Percentiles rank a stretch among this genome's conserved stretches.
These are phyloP conservation scores for Bos javanicus DNA, from an alignment of 2,113 vertebrate species.

Conservation along the genomic window DNA sequence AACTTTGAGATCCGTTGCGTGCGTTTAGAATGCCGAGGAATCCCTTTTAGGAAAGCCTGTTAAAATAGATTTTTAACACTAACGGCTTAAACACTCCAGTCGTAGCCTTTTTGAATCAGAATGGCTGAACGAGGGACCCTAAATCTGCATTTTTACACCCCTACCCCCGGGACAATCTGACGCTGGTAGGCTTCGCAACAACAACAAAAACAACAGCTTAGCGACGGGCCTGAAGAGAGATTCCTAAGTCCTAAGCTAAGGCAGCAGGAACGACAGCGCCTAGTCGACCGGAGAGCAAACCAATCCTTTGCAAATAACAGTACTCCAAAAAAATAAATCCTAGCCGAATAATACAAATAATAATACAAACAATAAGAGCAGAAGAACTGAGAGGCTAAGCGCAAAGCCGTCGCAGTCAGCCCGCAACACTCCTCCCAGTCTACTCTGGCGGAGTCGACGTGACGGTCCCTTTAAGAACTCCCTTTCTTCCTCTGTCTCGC, in stretches of 20 bases:
- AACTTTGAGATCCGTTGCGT: neutral
- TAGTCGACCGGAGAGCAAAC: neutral
- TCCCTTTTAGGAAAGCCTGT: neutral
- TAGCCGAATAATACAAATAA: neutral
- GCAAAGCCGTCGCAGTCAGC: neutral
- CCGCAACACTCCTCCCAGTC: rapidly evolving
- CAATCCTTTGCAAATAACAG: conserved; percentile 8
- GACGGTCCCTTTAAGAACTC: conserved; percentile 65
- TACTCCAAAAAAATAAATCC: neutral
- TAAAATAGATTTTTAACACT: neutral
- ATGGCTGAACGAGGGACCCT: neutral
- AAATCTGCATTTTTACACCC: neutral
- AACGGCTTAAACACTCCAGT: neutral
- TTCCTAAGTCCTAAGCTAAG: neutral
- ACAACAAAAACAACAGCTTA: neutral
- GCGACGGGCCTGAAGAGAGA: neutral
- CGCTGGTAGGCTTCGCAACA: neutral
- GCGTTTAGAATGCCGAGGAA: neutral
- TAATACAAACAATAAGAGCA: neutral
- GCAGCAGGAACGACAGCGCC: neutral
- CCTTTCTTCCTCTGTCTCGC: neutral
- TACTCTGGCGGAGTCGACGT: neutral
- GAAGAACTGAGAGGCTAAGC: neutral
- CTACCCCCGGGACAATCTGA: neutral
- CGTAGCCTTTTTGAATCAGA: neutral